Evolutionary conservation across 2,113 vertebrate genomes (phyloP), one percentile per base, ranked within the genome.

Genomic region (Elaphurus davidianus): DNA sequence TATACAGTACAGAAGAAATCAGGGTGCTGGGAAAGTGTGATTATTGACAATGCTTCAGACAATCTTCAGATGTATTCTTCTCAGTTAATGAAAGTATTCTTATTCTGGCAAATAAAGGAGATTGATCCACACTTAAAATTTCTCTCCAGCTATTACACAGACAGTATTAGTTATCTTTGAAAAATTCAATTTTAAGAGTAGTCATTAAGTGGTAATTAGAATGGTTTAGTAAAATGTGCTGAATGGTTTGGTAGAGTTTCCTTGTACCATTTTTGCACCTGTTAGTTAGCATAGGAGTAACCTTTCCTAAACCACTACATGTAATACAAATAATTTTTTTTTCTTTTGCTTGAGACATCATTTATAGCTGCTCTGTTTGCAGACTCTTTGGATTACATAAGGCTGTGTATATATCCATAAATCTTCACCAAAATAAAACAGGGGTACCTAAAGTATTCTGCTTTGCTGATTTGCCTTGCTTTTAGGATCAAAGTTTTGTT

Each of bases 121-220:
- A 90, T 60, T 27, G 16, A 86, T 92, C n/a, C 6, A 81, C 3
- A 94, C 36, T 91, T 57, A 95, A 90, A 71, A 62, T 83, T 74
- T 82, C 16, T 96, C 13, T 79, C 1, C 3, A 87, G n/a, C 1
- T 96, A 87, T 17, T 19, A 76, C 1, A 40, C 21, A 81, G 30
- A n/a, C 28, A 85, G 5, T 64, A 90, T 71, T 54, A 10, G 4
- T 91, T 67, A 84, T 23, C 13, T 89, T 95, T 86, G n/a, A 57
- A 19, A 87, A 96, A 57, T 92, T 94, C 21, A 87, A 55, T 95
- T 88, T 93, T 90, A 92, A 88, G 16, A 78, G 14, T 36, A 82
- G 40, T 85, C 62, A 95, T 62, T 87, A 92, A 57, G 54, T 55
- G 2, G 1, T 81, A 64, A 50, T 85, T 57, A 88, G 55, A 84